phyloP scores from a whole-genome alignment of 2,888 invertebrate genomes.

The Leptothorax acervorum region DNA sequence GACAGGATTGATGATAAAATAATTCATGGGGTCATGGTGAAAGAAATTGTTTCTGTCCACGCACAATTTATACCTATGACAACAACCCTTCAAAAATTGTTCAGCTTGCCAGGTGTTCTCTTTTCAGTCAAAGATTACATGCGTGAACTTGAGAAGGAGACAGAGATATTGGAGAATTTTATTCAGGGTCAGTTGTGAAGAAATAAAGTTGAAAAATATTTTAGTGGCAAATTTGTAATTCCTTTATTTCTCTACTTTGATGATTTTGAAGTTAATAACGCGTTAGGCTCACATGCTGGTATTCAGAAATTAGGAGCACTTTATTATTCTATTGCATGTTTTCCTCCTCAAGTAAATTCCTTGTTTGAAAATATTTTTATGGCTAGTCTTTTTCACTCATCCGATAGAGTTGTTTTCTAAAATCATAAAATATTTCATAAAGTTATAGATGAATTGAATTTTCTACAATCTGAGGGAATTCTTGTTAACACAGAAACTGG shows the following conservation, averaged over 20 bases:
- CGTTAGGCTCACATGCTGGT: background rate
- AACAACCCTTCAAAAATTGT: background rate
- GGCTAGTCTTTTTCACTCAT: constrained; percentile 9
- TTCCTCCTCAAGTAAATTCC: background rate
- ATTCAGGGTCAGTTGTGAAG: background rate
- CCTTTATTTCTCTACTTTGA: constrained; percentile 1
- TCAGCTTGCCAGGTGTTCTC: background rate
- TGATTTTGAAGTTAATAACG: background rate
- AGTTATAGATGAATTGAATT: constrained; percentile 17
- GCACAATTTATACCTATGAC: background rate
- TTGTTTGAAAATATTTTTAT: constrained; percentile 9
- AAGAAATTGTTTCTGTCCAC: background rate
- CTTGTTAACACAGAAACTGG: background rate
- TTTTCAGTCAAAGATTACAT: background rate
- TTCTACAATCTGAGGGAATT: background rate
- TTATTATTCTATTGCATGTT: constrained; percentile 21
- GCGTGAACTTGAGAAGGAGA: background rate
- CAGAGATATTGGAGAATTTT: background rate
- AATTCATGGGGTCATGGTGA: background rate
- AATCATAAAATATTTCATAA: background rate
- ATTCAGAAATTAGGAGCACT: background rate
- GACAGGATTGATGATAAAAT: background rate
- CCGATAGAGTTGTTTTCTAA: constrained; percentile 6
- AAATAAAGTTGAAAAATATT: background rate
- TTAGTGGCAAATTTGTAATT: background rate